These are phyloP conservation scores for Ctenochaetus hawaiiensis DNA, from an alignment of 2,797 vertebrate genomes.

Conservation along the genomic window DNA sequence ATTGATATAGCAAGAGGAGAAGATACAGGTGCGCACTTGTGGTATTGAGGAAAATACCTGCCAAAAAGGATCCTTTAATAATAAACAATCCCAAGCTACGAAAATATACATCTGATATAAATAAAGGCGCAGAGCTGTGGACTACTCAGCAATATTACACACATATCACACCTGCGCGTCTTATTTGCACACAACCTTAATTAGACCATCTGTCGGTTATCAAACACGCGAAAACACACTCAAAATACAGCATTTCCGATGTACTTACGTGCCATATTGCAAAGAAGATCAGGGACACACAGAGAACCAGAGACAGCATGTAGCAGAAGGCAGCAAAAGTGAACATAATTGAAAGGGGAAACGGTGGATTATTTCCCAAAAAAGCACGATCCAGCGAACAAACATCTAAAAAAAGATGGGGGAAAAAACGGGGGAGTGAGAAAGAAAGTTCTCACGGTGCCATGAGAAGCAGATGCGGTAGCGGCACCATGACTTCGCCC, in stretches of 20 bases:
- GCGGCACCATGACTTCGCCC: slow-evolving; percentile 71
- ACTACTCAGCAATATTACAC: neutral
- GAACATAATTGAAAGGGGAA: slow-evolving; percentile 84
- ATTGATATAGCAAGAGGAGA: neutral
- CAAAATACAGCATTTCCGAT: neutral
- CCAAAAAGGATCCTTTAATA: neutral
- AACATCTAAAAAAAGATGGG: slow-evolving; percentile 60
- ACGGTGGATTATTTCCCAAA: slow-evolving; percentile 67
- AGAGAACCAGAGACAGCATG: slow-evolving; percentile 89
- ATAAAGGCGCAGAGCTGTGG: neutral
- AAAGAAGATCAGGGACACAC: slow-evolving; percentile 89
- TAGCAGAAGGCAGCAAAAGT: slow-evolving; percentile 90
- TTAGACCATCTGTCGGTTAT: neutral
- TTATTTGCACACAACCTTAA: neutral
- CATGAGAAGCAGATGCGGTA: slow-evolving; percentile 49
- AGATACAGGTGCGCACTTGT: slow-evolving; percentile 56
- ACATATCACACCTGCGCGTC: slow-evolving; percentile 34
- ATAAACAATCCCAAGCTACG: neutral
- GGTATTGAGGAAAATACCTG: neutral
- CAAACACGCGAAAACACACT: neutral
- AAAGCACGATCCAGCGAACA: slow-evolving; percentile 62
- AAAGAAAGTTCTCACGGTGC: slow-evolving; percentile 74
- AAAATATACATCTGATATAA: neutral
- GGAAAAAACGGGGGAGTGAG: neutral
- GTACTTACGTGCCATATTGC: slow-evolving; percentile 90